phyloP scores from a whole-genome alignment of 2,888 invertebrate genomes.

The Anaspis maculata region DNA sequence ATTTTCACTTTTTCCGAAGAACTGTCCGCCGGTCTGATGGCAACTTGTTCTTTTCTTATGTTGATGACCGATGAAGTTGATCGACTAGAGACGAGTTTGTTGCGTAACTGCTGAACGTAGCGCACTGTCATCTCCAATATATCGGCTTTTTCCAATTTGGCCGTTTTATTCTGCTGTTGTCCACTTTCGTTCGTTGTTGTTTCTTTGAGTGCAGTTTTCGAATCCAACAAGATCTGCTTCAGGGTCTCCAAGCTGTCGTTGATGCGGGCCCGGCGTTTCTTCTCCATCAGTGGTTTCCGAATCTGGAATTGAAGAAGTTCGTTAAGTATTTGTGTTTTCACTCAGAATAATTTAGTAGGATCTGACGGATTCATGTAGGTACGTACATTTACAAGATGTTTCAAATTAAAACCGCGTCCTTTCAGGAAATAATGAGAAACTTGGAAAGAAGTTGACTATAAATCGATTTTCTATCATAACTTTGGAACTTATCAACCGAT shows the following conservation, averaged over 20 bases:
- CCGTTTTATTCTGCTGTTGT: constrained; percentile 39
- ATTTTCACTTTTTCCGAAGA: constrained; percentile 20
- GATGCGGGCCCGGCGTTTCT: constrained; percentile 46
- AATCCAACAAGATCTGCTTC: constrained; percentile 44
- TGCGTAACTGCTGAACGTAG: constrained; percentile 48
- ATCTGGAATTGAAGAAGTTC: no score
- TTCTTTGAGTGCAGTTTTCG: constrained; percentile 34
- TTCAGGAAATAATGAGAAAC: not conserved
- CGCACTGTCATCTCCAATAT: constrained; percentile 56
- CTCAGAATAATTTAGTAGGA: no score
- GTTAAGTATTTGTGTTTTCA: no score
- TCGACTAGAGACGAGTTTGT: constrained; percentile 24
- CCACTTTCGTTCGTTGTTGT: not conserved
- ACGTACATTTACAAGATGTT: no score
- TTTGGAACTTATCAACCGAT: no score
- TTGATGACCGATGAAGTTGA: constrained; percentile 5
- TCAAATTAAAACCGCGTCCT: no score
- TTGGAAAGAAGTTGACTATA: no score
- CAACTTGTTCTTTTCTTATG: constrained; percentile 14
- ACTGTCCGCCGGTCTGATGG: constrained; percentile 27
- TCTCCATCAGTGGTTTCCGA: constrained; percentile 49
- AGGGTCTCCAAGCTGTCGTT: constrained; percentile 48
- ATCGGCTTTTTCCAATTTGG: constrained; percentile 58
- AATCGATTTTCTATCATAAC: no score
- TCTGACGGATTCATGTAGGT: no score